Percentiles rank a stretch among this genome's conserved stretches.
phyloP scores from a whole-genome alignment of 2,113 vertebrate species.

The Alethe diademata region DNA sequence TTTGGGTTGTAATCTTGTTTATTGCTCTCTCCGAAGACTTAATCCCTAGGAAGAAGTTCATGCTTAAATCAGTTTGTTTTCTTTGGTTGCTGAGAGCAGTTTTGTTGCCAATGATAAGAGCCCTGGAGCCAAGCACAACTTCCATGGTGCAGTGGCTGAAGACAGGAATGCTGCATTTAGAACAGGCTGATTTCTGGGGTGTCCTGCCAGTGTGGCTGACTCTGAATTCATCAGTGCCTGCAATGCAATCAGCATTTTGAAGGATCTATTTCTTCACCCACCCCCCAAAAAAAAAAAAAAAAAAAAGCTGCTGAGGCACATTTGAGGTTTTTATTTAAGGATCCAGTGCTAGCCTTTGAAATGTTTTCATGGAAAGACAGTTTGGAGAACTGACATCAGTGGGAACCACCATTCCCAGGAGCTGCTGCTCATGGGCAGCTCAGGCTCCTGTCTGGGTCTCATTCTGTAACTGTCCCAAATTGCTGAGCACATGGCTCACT shows the following conservation, averaged over 20 bases:
- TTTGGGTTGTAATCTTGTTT: constrained; percentile 20
- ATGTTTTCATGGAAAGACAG: not conserved
- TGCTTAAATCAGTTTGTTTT: constrained; percentile 35
- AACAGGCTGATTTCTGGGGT: not conserved
- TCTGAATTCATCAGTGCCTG: not conserved
- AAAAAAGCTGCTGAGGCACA: not conserved
- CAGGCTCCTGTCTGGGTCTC: not conserved
- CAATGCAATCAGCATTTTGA: not conserved
- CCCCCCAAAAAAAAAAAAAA: no score
- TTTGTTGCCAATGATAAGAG: constrained; percentile 54
- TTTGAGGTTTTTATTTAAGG: not conserved
- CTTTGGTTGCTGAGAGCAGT: constrained; percentile 28
- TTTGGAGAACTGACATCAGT: not conserved
- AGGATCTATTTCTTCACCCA: not conserved
- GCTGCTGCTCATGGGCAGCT: not conserved
- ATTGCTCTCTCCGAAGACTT: not conserved
- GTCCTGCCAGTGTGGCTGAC: not conserved
- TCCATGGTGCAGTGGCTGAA: not conserved
- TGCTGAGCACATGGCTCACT: not conserved
- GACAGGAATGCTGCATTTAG: not conserved
- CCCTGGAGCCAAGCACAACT: constrained; percentile 44
- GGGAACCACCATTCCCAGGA: not conserved
- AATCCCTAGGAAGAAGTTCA: not conserved
- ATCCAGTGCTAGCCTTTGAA: not conserved
- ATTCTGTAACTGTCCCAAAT: accelerated